A percentile compares a stretch with the other conserved stretches of the same genome.
These are phyloP conservation scores for Pomacea maculata DNA, from an alignment of 1,140 invertebrate species.

Conservation along the genomic window DNA sequence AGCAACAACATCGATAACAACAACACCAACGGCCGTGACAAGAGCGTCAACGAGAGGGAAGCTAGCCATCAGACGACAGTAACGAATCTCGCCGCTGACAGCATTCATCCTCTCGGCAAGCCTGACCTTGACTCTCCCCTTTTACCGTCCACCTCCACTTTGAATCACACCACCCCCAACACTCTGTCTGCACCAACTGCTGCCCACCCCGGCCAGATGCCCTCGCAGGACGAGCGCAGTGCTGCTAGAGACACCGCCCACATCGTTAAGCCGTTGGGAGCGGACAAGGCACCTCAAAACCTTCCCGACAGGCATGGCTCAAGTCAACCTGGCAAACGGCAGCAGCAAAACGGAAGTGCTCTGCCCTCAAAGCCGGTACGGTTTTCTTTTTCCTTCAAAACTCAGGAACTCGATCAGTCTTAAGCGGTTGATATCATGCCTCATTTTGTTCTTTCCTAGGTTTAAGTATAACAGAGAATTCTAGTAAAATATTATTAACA, in stretches of 20 bases:
- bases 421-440: too few species aligned
- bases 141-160: not conserved
- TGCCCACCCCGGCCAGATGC: not conserved
- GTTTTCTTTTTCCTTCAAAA: too few species aligned
- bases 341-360: constrained; percentile 6
- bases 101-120: not conserved
- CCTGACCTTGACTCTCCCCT: not conserved
- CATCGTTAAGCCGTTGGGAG: too few species aligned
- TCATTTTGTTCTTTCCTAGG: too few species aligned
- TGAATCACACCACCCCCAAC: not conserved
- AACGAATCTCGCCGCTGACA: not conserved
- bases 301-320: too few species aligned
- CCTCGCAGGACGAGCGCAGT: too few species aligned
- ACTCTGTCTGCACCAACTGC: not conserved
- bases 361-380: not conserved
- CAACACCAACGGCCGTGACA: not conserved
- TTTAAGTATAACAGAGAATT: too few species aligned
- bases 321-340: not conserved
- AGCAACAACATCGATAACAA: not conserved
- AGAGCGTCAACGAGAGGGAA: not conserved
- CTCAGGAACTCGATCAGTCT: too few species aligned
- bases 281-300: too few species aligned
- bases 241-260: too few species aligned
- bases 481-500: too few species aligned
- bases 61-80: not conserved